Base-by-base conservation (phyloP, 2,113 vertebrate species). In the Thymallus thymallus region DNA sequence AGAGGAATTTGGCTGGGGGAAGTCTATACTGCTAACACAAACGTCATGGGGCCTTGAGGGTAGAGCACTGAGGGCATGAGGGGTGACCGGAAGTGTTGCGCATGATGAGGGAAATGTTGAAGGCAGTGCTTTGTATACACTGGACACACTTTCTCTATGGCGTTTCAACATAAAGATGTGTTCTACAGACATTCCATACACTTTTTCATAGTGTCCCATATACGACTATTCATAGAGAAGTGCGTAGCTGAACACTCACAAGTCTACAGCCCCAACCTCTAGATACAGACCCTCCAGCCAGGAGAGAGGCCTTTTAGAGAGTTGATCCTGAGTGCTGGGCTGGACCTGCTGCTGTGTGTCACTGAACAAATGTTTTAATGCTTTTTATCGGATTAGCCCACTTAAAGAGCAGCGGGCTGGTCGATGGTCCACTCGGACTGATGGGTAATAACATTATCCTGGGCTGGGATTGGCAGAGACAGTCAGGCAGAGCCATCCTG, bases 341-440 rank as follows among this genome's bases (percentile, higher is more conserved):
- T 64, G 1, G 75, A 71, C 77, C 82, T 82, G 84, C 82, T 78
- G 80, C 76, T 81, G 84, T 85, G 87, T 90, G 91, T 91, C 88
- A 87, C 83, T 68, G 83, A 89, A 91, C 91, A 93, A 90, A 92
- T 91, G 92, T 93, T 89, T 89, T 92, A 91, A 89, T 85, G 91
- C 88, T 89, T 84, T 87, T 92, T 88, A 93, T 93, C 64, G 79
- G 87, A 92, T 92, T 91, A 91, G 88, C 68, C 75, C 85, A 85
- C 85, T 91, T 86, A 85, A 70, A 84, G 79, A 86, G 83, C 88
- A 84, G 91, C 77, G 69, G 86, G 65, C 79, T 30, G 88, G 87
- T 93, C 91, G 88, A 93, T 93, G 86, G 71, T 79, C 86, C 81
- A 84, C 87, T 89, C 78, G 70, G 90, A 72, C 88, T 77, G 90